Evolutionary conservation across 2,113 vertebrate genomes (phyloP), one percentile per base, ranked within the genome.

Genomic region (Tautogolabrus adspersus): DNA sequence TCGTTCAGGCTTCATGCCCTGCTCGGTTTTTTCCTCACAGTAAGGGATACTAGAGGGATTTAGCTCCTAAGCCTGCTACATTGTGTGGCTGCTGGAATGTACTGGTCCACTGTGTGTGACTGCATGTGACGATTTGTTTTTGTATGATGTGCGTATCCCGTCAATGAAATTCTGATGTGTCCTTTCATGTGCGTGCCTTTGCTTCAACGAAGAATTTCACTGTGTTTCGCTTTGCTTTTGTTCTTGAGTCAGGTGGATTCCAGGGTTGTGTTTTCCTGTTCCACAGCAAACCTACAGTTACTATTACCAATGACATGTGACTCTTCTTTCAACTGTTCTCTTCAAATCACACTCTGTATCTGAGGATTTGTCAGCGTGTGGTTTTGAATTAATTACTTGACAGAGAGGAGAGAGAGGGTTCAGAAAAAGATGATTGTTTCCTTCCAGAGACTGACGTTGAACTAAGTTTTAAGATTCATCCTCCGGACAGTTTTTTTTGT

Each of bases 21-120:
- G 79, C 66, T 81, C 88, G 81, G 86, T 81, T 87, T 86, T 81
- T 87, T 86, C 76, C 79, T 88, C 85, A 87, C 58, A 82, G 81
- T 87, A 72, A 87, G 88, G 84, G 87, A 90, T 89, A 87, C 75
- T 47, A 75, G 52, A 78, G 91, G 91, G 93, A 89, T 94, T 94
- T 93, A 88, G 83, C 72, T 21, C 65, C 67, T 91, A 93, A 93
- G 88, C 93, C 87, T 0, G 56, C 72, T 54, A 83, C 73, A 90
- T 94, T 95, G 92, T 93, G 75, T 73, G 18, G 62, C 61, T 73
- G 74, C 72, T 82, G 93, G 93, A 94, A 94, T 94, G 93, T 89
- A 92, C 87, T 86, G 80, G 84, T 77, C 77, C 83, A 62, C 62
- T 72, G 62, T 86, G 68, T 85, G 78, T 75, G 15, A 49, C 47